These are phyloP conservation scores for Folsomia manolachei DNA, from an alignment of 2,888 invertebrate species.

Conservation along the genomic window DNA sequence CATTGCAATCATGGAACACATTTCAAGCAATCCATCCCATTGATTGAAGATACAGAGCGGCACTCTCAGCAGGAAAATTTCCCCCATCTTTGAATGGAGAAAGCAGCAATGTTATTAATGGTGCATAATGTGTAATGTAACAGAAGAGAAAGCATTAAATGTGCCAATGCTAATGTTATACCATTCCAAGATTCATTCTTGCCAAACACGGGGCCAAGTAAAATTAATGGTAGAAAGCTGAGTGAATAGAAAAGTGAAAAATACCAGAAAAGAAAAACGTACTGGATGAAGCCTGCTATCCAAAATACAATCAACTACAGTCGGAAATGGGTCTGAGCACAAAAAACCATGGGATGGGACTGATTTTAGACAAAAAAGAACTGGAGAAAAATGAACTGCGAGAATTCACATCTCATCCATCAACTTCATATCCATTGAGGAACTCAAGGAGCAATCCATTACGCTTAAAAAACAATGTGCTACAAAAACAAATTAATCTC, in stretches of 20 bases:
- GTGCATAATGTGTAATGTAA: too few species aligned
- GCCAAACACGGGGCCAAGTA: not conserved
- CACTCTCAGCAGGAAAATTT: too few species aligned
- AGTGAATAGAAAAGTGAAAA: not conserved
- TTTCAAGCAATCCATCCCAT: too few species aligned
- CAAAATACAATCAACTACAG: not conserved
- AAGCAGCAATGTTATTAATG: too few species aligned
- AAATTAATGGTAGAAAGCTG: not conserved
- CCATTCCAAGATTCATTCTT: too few species aligned
- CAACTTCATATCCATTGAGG: constrained; percentile 22
- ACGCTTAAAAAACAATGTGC: constrained; percentile 18
- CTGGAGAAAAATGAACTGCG: not conserved
- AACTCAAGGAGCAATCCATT: constrained; percentile 23
- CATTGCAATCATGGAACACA: too few species aligned
- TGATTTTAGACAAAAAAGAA: not conserved
- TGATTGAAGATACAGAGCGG: too few species aligned
- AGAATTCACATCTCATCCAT: constrained; percentile 16
- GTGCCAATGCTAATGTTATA: too few species aligned
- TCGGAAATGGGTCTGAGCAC: not conserved
- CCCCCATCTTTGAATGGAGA: too few species aligned
- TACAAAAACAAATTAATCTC: constrained; percentile 9
- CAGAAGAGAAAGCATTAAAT: too few species aligned
- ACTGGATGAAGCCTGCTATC: not conserved
- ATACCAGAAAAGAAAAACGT: not conserved
- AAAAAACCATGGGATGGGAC: not conserved